Percentiles rank a stretch among this genome's conserved stretches.
These are phyloP conservation scores for Microdon myrmicae DNA, from an alignment of 2,888 invertebrate genomes.

Conservation along the genomic window DNA sequence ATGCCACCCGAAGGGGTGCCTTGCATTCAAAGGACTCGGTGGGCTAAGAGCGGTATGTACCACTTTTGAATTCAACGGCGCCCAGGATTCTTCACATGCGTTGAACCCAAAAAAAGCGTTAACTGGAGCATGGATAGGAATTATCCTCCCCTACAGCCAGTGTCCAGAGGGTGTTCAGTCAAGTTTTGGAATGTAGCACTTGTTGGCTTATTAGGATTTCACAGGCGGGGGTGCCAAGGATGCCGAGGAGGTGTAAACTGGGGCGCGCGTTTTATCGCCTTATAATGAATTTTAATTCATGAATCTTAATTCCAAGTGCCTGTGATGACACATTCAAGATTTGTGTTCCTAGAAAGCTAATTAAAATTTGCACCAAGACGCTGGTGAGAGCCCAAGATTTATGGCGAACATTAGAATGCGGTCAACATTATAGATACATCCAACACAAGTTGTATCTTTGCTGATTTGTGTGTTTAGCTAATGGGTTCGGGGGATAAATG, in stretches of 20 bases:
- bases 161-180: background rate
- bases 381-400: too few species aligned
- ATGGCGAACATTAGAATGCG: background rate
- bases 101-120: too few species aligned
- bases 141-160: background rate
- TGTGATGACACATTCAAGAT: constrained; percentile 21
- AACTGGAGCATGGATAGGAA: too few species aligned
- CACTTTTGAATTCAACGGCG: too few species aligned
- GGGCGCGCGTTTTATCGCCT: constrained; percentile 12
- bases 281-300: constrained; percentile 30
- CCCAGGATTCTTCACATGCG: too few species aligned
- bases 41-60: too few species aligned
- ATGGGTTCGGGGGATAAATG: too few species aligned
- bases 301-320: constrained; percentile 22
- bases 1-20: background rate
- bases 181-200: too few species aligned
- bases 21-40: too few species aligned
- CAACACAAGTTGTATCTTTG: too few species aligned
- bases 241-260: background rate
- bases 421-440: background rate
- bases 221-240: background rate
- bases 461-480: too few species aligned
- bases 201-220: too few species aligned
- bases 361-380: constrained; percentile 9
- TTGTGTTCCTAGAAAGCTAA: constrained; percentile 13